These are phyloP conservation scores for Colistium nudipinnis DNA, from an alignment of 2,113 vertebrate species.

Conservation along the genomic window DNA sequence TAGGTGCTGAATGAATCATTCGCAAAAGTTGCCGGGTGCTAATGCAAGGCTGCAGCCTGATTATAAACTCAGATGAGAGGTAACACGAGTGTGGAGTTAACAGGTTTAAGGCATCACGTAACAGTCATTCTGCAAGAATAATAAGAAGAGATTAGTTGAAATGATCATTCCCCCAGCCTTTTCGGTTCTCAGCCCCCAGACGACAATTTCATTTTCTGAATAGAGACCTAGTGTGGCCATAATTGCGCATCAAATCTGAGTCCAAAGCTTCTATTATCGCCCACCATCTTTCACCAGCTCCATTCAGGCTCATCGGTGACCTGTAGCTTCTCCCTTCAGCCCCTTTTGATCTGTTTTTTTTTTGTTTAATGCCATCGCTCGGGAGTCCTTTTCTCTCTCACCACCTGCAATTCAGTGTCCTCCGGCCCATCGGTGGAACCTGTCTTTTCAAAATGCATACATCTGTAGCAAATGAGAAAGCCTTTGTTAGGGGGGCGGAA, in stretches of 20 bases:
- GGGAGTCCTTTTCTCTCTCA: constrained; percentile 28
- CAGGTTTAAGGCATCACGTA: constrained; percentile 5
- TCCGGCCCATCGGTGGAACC: constrained; percentile 52
- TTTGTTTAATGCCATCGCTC: constrained; percentile 23
- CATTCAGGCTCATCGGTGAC: constrained; percentile 56
- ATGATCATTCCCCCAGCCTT: constrained; percentile 14
- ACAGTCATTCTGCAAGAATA: background rate
- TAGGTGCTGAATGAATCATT: background rate
- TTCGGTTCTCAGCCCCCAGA: constrained; percentile 32
- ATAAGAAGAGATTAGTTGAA: constrained; percentile 8
- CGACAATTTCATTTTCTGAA: constrained; percentile 54
- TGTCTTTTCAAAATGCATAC: constrained; percentile 60
- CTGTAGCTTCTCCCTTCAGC: constrained; percentile 37
- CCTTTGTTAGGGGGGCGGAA: constrained; percentile 54
- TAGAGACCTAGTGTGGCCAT: constrained; percentile 37
- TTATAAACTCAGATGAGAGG: background rate
- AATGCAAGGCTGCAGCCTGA: background rate
- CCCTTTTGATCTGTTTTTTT: constrained; percentile 43
- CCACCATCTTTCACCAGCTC: constrained; percentile 50
- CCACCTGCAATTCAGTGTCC: constrained; percentile 60
- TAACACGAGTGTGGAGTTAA: no score
- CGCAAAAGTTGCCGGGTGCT: background rate
- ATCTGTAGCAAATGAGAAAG: constrained; percentile 68
- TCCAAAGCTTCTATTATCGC: constrained; percentile 49
- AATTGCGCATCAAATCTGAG: constrained; percentile 44